Evolutionary conservation across 1,140 invertebrate genomes (phyloP).

Genomic region (Drosophila neocordata): DNA sequence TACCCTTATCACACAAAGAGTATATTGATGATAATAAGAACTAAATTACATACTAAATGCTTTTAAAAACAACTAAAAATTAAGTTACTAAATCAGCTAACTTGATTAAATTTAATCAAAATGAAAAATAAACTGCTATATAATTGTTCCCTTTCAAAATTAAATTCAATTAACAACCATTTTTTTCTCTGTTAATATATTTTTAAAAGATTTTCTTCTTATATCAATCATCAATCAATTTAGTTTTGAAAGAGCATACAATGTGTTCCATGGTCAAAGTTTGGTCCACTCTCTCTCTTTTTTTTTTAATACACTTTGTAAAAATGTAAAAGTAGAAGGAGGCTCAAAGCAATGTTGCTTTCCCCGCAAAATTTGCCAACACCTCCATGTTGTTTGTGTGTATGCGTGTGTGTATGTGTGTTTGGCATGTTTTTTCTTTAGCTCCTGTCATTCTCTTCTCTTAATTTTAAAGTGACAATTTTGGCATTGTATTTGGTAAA

Average conservation of each 20-base stretch:
- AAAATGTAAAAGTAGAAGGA: slow-evolving; percentile 1
- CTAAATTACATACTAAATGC: too few species aligned
- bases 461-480: slow-evolving; percentile 42
- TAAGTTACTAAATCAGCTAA: too few species aligned
- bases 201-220: too few species aligned
- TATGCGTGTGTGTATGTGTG: background rate
- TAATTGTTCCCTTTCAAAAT: too few species aligned
- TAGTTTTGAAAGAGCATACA: background rate
- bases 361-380: slow-evolving; percentile 44
- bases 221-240: background rate
- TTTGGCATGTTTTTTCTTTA: background rate
- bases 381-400: slow-evolving; percentile 30
- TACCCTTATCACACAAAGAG: background rate
- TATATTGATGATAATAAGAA: background rate
- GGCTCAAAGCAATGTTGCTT: slow-evolving; percentile 3
- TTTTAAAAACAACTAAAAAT: too few species aligned
- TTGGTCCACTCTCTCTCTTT: background rate
- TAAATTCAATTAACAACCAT: too few species aligned
- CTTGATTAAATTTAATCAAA: too few species aligned
- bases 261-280: background rate
- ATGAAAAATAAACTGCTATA: too few species aligned
- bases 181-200: too few species aligned
- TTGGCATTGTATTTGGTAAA: slow-evolving; percentile 47
- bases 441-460: slow-evolving; percentile 11
- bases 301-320: slow-evolving; percentile 50